Percentiles rank a stretch among this genome's conserved stretches.
Evolutionary conservation across 2,797 vertebrate genomes (phyloP).

Genomic region (Ctenopoma kingsleyae): DNA sequence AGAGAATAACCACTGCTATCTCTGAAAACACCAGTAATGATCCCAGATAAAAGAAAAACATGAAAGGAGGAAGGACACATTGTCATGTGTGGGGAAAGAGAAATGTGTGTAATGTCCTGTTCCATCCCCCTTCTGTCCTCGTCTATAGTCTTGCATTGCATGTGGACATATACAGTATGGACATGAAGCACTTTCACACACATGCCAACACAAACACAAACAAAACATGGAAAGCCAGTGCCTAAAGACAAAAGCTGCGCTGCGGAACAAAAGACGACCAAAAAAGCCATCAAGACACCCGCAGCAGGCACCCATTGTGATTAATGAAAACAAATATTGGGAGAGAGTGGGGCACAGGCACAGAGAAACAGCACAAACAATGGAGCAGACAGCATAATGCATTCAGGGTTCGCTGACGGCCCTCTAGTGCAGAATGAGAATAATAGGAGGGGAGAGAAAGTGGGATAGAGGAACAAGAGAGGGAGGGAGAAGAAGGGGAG

Average conservation of each 20-base stretch:
- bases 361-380: conserved; percentile 81
- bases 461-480: conserved; percentile 52
- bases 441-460: conserved; percentile 75
- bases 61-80: conserved; percentile 47
- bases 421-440: conserved; percentile 79
- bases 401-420: conserved; percentile 80
- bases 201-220: conserved; percentile 65
- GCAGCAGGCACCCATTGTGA: conserved; percentile 90
- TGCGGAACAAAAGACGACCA: conserved; percentile 78
- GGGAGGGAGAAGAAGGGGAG: conserved; percentile 51
- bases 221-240: conserved; percentile 65
- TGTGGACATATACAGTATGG: conserved; percentile 21
- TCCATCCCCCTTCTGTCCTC: conserved; percentile 38
- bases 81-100: conserved; percentile 37
- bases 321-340: conserved; percentile 95
- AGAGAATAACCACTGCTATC: conserved; percentile 9
- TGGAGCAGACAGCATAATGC: conserved; percentile 79
- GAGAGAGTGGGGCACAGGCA: conserved; percentile 74
- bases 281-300: conserved; percentile 89
- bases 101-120: conserved; percentile 9
- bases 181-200: conserved; percentile 29
- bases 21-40: conserved; percentile 50
- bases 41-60: conserved; percentile 55
- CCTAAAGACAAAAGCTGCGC: conserved; percentile 78
- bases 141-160: conserved; percentile 1